A percentile compares a stretch with the other conserved stretches of the same genome.
phyloP scores from a whole-genome alignment of 2,888 invertebrate species.

The Scotopteryx bipunctaria region DNA sequence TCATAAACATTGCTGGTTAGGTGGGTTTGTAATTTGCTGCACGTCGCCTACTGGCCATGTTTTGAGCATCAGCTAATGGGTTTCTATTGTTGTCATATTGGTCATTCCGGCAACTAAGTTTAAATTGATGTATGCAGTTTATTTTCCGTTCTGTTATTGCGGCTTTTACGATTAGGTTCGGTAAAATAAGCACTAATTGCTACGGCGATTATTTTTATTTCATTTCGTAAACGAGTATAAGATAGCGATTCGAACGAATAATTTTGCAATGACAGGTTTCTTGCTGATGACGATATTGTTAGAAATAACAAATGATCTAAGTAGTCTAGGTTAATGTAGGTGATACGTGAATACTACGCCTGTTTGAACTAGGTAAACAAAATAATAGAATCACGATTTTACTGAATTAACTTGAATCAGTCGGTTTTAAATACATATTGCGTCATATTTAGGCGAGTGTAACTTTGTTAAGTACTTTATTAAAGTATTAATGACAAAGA shows the following conservation, averaged over 20 bases:
- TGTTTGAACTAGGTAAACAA: conserved; percentile 23
- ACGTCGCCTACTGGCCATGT: conserved; percentile 32
- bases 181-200: conserved; percentile 5
- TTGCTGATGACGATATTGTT: not conserved
- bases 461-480: too few relatives aligned
- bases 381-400: conserved; percentile 32
- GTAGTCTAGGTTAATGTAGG: too few relatives aligned
- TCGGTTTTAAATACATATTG: conserved; percentile 37
- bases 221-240: not conserved
- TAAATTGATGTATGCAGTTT: conserved; percentile 31
- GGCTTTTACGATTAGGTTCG: conserved; percentile 4
- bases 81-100: conserved; percentile 41
- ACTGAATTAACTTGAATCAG: conserved; percentile 26
- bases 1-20: conserved; percentile 14
- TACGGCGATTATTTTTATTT: not conserved
- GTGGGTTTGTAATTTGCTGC: conserved; percentile 30
- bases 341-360: too few relatives aligned
- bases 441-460: too few relatives aligned
- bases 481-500: too few relatives aligned
- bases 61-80: conserved; percentile 38
- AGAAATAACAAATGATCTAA: conserved; percentile 18
- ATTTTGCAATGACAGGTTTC: conserved; percentile 1
- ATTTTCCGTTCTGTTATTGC: not conserved
- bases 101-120: conserved; percentile 18
- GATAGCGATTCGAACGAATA: not conserved